Percentiles rank a stretch among this genome's conserved stretches.
Conservation (phyloP, 2,113 vertebrate genomes). For the Dolichotis patagonum region DNA sequence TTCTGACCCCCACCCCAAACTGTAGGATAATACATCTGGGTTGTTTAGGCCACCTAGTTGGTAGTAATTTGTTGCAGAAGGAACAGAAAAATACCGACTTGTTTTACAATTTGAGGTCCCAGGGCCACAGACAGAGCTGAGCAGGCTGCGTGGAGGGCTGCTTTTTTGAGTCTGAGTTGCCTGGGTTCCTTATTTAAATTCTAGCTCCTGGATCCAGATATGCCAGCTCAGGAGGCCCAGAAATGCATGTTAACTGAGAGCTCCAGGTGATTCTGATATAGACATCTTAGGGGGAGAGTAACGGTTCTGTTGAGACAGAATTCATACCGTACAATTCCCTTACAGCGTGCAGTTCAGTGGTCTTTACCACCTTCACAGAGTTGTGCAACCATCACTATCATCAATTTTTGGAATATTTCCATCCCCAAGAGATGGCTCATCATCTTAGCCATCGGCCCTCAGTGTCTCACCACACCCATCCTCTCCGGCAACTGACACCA, state of each 20-base stretch:
- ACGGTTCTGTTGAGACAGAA: neutral
- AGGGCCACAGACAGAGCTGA: rapidly evolving
- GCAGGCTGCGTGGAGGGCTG: neutral
- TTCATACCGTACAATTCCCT: neutral
- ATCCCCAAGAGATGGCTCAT: neutral
- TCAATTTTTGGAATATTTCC: neutral
- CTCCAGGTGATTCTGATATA: neutral
- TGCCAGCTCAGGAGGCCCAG: neutral
- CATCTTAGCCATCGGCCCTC: neutral
- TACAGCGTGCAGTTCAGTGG: rapidly evolving
- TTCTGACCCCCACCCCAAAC: neutral
- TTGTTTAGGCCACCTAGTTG: neutral
- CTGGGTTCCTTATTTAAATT: neutral
- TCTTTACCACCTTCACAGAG: neutral
- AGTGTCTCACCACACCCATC: neutral
- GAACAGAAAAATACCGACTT: neutral
- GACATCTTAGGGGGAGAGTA: neutral
- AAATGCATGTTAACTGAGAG: neutral
- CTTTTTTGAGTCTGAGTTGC: too few relatives aligned
- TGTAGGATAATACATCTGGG: neutral
- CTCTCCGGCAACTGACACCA: too few relatives aligned
- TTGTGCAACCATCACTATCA: neutral
- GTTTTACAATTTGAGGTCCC: neutral
- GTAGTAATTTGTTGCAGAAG: neutral
- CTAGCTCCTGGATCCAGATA: neutral